These are phyloP conservation scores for Drosophila mauritiana DNA, from an alignment of 1,140 invertebrate genomes.

Conservation along the genomic window DNA sequence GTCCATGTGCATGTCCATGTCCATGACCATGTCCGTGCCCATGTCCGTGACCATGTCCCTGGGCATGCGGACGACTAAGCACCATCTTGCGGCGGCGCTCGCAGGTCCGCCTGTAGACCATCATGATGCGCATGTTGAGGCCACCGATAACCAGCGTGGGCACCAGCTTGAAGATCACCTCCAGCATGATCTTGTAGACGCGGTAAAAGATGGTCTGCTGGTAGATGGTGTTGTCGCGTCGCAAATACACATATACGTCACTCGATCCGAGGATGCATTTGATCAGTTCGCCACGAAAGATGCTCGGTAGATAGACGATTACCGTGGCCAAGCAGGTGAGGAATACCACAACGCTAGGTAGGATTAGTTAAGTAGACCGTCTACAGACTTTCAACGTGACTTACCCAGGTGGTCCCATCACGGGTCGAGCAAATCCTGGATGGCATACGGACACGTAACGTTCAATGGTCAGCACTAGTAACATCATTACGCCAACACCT, in stretches of 20 bases:
- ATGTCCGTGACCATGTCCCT: constrained; percentile 21
- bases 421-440: constrained; percentile 88
- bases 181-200: constrained; percentile 88
- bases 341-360: constrained; percentile 86
- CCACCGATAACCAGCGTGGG: constrained; percentile 89
- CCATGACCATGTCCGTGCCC: constrained; percentile 30
- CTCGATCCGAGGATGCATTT: constrained; percentile 85
- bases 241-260: constrained; percentile 86
- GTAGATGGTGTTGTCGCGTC: constrained; percentile 86
- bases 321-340: constrained; percentile 88
- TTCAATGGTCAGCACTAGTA: constrained; percentile 91
- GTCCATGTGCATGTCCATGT: constrained; percentile 21
- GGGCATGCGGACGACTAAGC: constrained; percentile 82
- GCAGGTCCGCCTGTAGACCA: constrained; percentile 89
- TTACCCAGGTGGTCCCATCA: constrained; percentile 86
- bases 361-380: no score
- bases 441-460: constrained; percentile 93
- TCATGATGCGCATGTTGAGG: constrained; percentile 89
- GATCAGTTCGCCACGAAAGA: constrained; percentile 87
- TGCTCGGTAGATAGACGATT: constrained; percentile 88
- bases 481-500: constrained; percentile 91
- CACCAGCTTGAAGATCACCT: constrained; percentile 88
- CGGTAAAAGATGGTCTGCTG: constrained; percentile 86
- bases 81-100: constrained; percentile 88
- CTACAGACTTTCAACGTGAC: background rate